Percentiles rank a stretch among this genome's conserved stretches.
Evolutionary conservation across 2,888 invertebrate species (phyloP).

Genomic region (Perizoma affinitatum): DNA sequence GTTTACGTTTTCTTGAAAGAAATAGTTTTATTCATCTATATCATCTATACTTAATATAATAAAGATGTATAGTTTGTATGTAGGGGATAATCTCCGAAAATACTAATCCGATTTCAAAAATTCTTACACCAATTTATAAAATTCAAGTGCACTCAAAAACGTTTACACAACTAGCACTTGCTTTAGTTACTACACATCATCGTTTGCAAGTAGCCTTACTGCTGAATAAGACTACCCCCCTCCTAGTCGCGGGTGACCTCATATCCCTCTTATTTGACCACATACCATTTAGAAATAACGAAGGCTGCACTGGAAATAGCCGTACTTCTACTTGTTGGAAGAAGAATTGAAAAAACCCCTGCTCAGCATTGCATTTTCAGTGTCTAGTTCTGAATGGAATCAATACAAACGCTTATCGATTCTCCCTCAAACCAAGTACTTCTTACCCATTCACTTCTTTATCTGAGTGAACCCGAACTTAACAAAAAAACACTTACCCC

Average conservation of each 20-base stretch:
- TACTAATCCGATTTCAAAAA: too few relatives aligned
- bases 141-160: too few relatives aligned
- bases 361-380: slow-evolving; percentile 3
- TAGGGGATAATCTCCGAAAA: too few relatives aligned
- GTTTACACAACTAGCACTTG: background rate
- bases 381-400: background rate
- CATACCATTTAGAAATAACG: slow-evolving; percentile 44
- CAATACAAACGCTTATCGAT: background rate
- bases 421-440: background rate
- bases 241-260: slow-evolving; percentile 48
- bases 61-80: too few relatives aligned
- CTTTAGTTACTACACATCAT: slow-evolving; percentile 1
- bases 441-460: too few relatives aligned
- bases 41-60: too few relatives aligned
- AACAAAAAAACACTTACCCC: too few relatives aligned
- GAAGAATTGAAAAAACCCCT: slow-evolving; percentile 20
- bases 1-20: too few relatives aligned
- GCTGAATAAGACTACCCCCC: slow-evolving; percentile 23
- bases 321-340: slow-evolving; percentile 14
- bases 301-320: slow-evolving; percentile 34
- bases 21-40: too few relatives aligned
- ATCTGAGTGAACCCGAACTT: too few relatives aligned
- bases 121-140: too few relatives aligned
- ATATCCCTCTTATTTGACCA: slow-evolving; percentile 47
- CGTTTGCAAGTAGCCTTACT: slow-evolving; percentile 9